A percentile compares a stretch with the other conserved stretches of the same genome.
phyloP scores from a whole-genome alignment of 2,888 invertebrate genomes.

The Osedax fenrisi region DNA sequence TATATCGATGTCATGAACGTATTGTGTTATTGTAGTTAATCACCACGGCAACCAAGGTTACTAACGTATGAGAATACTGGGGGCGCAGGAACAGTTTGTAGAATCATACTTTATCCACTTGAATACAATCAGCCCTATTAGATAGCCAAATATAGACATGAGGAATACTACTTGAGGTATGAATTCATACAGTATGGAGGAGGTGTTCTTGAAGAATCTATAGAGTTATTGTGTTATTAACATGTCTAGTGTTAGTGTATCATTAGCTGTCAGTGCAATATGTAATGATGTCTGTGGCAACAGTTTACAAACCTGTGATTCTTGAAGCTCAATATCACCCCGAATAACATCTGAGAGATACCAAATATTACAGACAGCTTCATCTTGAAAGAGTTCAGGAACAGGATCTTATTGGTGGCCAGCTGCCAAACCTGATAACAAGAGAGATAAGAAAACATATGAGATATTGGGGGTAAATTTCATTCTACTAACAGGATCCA shows the following conservation, averaged over 20 bases:
- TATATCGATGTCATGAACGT: too few relatives aligned
- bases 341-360: slow-evolving; percentile 88
- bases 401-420: slow-evolving; percentile 73
- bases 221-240: not conserved
- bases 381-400: slow-evolving; percentile 88
- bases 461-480: not conserved
- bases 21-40: too few relatives aligned
- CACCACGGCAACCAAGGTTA: too few relatives aligned
- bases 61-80: slow-evolving; percentile 75
- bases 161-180: slow-evolving; percentile 88
- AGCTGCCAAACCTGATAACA: slow-evolving; percentile 55
- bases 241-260: too few relatives aligned
- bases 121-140: slow-evolving; percentile 84
- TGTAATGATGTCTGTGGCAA: too few relatives aligned
- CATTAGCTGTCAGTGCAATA: too few relatives aligned
- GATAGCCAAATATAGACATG: slow-evolving; percentile 79
- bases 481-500: slow-evolving; percentile 28
- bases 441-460: not conserved
- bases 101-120: slow-evolving; percentile 71
- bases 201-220: slow-evolving; percentile 46
- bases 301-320: slow-evolving; percentile 48
- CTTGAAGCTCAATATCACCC: slow-evolving; percentile 63
- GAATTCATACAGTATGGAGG: slow-evolving; percentile 81
- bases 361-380: slow-evolving; percentile 84
- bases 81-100: slow-evolving; percentile 63